A percentile compares a stretch with the other conserved stretches of the same genome.
phyloP scores from a whole-genome alignment of 2,888 invertebrate genomes.

The Campoplex capitator region DNA sequence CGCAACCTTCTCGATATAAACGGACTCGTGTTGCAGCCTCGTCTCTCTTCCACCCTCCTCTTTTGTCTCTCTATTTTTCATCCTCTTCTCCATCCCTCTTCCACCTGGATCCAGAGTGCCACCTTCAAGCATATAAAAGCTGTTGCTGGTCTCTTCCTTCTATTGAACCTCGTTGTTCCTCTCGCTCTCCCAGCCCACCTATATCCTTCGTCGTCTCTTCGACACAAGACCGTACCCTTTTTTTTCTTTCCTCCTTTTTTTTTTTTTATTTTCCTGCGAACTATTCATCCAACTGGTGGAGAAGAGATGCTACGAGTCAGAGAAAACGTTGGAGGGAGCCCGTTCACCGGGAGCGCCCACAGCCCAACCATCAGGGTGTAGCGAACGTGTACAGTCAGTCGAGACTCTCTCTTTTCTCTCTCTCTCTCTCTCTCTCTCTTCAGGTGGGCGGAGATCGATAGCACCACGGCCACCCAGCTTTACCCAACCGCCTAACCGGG shows the following conservation, averaged over 20 bases:
- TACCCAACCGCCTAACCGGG: conserved; percentile 78
- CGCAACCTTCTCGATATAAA: conserved; percentile 42
- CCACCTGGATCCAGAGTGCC: background rate
- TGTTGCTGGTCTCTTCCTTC: conserved; percentile 26
- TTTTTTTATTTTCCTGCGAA: background rate
- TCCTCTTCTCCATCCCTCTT: background rate
- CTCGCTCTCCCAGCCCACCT: background rate
- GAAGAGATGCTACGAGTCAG: conserved; percentile 18
- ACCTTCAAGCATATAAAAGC: conserved; percentile 31
- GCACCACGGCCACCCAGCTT: conserved; percentile 81
- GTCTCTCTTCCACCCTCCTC: conserved; percentile 26
- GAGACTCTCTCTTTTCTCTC: conserved; percentile 3
- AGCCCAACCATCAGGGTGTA: conserved; percentile 47
- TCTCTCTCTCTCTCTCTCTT: conserved; percentile 61
- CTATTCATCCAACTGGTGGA: conserved; percentile 26
- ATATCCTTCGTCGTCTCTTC: conserved; percentile 35
- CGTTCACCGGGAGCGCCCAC: conserved; percentile 30
- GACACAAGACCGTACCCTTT: conserved; percentile 59
- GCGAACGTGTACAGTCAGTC: conserved; percentile 66
- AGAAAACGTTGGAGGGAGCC: conserved; percentile 1
- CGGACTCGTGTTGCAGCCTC: conserved; percentile 30
- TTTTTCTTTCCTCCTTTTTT: background rate
- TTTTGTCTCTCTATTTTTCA: conserved; percentile 25
- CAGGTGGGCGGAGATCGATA: conserved; percentile 83
- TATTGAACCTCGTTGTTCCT: conserved; percentile 2